Evolutionary conservation across 2,888 invertebrate genomes (phyloP).

Genomic region (Cephus pygmeus): DNA sequence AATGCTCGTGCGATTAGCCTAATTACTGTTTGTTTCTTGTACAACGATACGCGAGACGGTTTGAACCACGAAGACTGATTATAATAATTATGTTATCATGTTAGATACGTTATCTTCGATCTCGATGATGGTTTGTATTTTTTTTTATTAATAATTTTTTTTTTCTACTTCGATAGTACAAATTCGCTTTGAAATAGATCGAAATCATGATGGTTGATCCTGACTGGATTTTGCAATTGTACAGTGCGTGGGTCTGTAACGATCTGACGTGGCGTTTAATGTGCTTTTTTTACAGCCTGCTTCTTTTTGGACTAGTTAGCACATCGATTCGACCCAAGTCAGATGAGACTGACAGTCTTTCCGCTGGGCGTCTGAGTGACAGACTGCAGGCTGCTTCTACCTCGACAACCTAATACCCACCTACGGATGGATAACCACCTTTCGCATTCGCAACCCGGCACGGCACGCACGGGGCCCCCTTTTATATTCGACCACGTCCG

Average conservation of each 20-base stretch:
- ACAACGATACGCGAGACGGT: conserved; percentile 10
- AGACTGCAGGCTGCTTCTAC: conserved; percentile 46
- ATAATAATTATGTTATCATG: not conserved
- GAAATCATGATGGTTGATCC: not conserved
- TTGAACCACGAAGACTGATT: conserved; percentile 10
- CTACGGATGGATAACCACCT: conserved; percentile 52
- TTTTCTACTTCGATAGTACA: not conserved
- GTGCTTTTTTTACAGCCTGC: not conserved
- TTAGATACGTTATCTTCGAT: not conserved
- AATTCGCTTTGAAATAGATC: not conserved
- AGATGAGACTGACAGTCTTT: conserved; percentile 54
- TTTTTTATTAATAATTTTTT: not conserved
- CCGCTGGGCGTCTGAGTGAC: conserved; percentile 43
- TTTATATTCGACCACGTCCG: conserved; percentile 34
- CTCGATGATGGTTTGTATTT: not conserved
- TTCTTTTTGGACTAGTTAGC: conserved; percentile 34
- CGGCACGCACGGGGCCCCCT: conserved; percentile 23
- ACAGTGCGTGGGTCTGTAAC: not conserved
- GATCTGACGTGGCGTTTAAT: not conserved
- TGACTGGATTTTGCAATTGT: not conserved
- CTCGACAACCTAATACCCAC: conserved; percentile 64
- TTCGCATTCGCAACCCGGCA: conserved; percentile 42
- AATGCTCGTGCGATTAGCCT: not conserved
- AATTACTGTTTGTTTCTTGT: conserved; percentile 20
- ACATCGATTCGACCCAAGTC: conserved; percentile 55